Evolutionary conservation across 2,113 vertebrate genomes (phyloP).

Genomic region (Lampris megalopsis): DNA sequence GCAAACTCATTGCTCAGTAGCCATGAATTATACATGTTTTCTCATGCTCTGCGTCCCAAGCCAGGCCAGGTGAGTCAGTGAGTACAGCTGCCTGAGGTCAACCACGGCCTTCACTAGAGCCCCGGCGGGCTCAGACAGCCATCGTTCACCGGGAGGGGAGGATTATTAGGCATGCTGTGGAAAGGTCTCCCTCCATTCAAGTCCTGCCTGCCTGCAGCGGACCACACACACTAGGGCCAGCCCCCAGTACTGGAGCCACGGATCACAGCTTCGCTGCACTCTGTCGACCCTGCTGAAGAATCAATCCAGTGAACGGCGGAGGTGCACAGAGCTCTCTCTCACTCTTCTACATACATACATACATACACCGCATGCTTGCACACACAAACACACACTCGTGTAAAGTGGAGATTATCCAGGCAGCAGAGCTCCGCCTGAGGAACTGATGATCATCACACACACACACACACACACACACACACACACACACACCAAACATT

Average conservation of each 20-base stretch:
- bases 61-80: conserved; percentile 1
- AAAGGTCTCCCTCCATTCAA: conserved; percentile 1
- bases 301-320: conserved; percentile 16
- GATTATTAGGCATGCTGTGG: conserved; percentile 26
- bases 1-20: neutral
- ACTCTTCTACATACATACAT: neutral
- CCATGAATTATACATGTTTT: neutral
- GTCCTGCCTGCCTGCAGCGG: conserved; percentile 20
- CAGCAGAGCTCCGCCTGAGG: conserved; percentile 33
- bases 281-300: conserved; percentile 25
- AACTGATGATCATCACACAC: conserved; percentile 70
- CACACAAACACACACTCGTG: neutral
- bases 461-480: conserved; percentile 71
- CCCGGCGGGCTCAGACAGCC: neutral
- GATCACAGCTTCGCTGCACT: conserved; percentile 32
- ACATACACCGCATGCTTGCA: conserved; percentile 8
- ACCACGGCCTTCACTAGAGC: conserved; percentile 1
- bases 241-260: neutral
- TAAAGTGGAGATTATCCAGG: conserved; percentile 35
- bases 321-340: neutral
- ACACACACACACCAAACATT: conserved; percentile 73
- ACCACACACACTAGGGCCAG: conserved; percentile 53
- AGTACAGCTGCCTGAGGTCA: neutral
- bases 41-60: neutral
- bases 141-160: conserved; percentile 16